A percentile compares a stretch with the other conserved stretches of the same genome.
Conservation (phyloP, 2,113 vertebrate species). For the Phoenicopterus ruber region DNA sequence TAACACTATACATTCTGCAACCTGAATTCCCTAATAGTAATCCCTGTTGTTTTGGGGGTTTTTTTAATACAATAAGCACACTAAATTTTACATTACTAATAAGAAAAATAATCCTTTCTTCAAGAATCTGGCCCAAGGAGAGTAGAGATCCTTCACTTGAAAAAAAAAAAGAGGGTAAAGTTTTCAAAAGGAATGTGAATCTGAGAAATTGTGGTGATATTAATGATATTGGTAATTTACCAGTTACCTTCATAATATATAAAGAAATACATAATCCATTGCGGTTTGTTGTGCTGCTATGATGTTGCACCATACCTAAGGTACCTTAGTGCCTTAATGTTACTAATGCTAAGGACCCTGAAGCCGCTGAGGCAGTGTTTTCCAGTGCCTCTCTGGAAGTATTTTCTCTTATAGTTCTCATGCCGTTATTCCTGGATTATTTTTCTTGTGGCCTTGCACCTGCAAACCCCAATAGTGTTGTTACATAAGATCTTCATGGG, state of each 20-base stretch:
- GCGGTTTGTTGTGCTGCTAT: not conserved
- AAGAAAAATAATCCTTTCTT: not conserved
- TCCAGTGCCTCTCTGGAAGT: not conserved
- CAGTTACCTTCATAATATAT: not conserved
- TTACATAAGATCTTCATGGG: not conserved
- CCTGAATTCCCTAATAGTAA: not conserved
- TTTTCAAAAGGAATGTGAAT: not conserved
- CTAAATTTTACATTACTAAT: not conserved
- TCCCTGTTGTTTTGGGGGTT: not conserved
- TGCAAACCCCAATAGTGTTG: not conserved
- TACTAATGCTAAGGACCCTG: not conserved
- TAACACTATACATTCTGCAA: not conserved
- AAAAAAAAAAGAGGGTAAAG: not conserved
- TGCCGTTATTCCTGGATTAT: not conserved
- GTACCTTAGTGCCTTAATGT: not conserved
- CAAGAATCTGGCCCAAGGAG: not conserved
- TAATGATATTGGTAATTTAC: not conserved
- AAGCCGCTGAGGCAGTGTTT: not conserved
- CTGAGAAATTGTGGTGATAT: not conserved
- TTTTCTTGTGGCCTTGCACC: not conserved
- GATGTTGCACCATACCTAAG: not conserved
- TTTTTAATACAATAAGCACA: not conserved
- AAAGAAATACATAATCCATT: not conserved
- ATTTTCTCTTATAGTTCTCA: not conserved
- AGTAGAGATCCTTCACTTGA: not conserved